Conservation (phyloP, 2,797 vertebrate species). For the Australoheros facetus region DNA sequence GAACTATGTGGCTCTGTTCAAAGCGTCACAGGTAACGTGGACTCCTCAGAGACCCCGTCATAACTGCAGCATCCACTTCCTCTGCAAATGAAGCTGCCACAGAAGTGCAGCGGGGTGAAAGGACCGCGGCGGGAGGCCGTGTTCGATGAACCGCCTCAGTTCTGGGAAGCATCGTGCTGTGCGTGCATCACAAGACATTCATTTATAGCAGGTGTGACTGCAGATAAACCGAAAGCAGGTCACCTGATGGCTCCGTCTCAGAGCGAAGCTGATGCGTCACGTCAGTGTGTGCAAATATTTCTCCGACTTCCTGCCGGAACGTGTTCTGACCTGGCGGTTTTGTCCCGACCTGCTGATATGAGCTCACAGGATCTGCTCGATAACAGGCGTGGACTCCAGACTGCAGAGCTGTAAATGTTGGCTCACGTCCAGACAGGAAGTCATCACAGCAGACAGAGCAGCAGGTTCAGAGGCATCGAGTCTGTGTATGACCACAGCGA, state of each 20-base stretch:
- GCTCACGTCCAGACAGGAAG: not conserved
- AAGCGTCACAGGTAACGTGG: too few relatives aligned
- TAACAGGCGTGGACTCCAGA: not conserved
- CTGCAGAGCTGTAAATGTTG: not conserved
- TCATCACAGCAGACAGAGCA: not conserved
- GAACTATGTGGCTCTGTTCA: too few relatives aligned
- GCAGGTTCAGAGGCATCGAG: not conserved
- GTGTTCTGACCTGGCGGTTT: not conserved
- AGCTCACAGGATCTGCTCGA: not conserved
- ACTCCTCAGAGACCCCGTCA: too few relatives aligned
- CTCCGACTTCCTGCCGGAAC: too few relatives aligned
- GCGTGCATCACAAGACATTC: not conserved
- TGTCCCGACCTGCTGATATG: not conserved
- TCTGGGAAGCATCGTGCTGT: not conserved
- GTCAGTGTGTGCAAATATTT: too few relatives aligned
- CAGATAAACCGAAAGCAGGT: not conserved
- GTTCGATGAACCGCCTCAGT: not conserved
- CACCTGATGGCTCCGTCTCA: too few relatives aligned
- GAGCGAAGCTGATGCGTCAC: too few relatives aligned
- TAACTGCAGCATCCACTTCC: too few relatives aligned
- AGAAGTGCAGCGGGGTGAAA: too few relatives aligned
- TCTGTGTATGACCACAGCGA: not conserved
- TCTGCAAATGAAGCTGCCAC: too few relatives aligned
- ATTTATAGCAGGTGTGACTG: not conserved
- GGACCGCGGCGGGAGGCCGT: not conserved